phyloP scores from a whole-genome alignment of 35 echinoderm and acorn worm genomes.

The Lytechinus variegatus region DNA sequence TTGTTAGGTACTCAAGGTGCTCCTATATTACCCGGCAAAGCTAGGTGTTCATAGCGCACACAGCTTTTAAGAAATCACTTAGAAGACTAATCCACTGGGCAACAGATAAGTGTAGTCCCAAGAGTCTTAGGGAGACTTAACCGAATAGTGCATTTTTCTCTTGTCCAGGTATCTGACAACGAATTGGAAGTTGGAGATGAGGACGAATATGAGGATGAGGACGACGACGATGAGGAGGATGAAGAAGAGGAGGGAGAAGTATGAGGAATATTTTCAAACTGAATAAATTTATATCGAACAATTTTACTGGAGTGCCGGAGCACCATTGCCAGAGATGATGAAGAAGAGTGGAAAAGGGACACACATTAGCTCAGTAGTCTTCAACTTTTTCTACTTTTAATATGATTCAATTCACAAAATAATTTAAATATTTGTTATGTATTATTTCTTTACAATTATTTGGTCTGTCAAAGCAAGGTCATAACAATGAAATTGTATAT shows the following conservation, averaged over 20 bases:
- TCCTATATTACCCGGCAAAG: too few relatives aligned
- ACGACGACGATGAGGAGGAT: conserved; percentile 54
- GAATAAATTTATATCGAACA: not conserved
- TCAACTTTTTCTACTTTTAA: not conserved
- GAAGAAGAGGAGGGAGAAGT: conserved; percentile 43
- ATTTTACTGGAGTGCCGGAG: not conserved
- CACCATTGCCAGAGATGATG: not conserved
- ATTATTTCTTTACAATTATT: not conserved
- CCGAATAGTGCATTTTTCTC: not conserved
- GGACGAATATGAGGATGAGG: conserved; percentile 70
- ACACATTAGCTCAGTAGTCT: not conserved
- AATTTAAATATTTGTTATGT: not conserved
- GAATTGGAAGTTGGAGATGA: conserved; percentile 74
- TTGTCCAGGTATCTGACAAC: conserved; percentile 75
- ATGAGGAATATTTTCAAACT: not conserved
- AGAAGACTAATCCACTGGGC: too few relatives aligned
- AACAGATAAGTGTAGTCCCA: too few relatives aligned
- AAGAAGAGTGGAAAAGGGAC: not conserved
- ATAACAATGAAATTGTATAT: not conserved
- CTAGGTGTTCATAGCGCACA: too few relatives aligned
- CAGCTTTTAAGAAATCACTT: too few relatives aligned
- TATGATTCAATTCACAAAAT: not conserved
- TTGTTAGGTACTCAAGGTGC: too few relatives aligned
- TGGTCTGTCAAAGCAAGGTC: not conserved
- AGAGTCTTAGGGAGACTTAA: too few relatives aligned